phyloP scores from a whole-genome alignment of 2,113 vertebrate species.

The Chlorodrepanis virens region DNA sequence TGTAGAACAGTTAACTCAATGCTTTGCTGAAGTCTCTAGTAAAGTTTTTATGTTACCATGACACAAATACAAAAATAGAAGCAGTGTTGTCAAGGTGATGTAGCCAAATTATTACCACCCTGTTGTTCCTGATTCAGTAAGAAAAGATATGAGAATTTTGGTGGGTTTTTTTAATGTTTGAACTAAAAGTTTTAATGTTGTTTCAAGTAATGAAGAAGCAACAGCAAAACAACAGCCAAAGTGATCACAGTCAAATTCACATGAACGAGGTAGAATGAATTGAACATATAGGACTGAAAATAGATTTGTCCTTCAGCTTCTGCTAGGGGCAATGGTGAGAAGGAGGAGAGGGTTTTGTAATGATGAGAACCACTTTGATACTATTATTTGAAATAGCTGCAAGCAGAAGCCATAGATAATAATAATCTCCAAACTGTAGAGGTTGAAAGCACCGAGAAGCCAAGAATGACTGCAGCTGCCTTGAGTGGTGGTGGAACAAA shows the following conservation, averaged over 20 bases:
- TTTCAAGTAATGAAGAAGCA: background rate
- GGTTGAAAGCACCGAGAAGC: constrained; percentile 26
- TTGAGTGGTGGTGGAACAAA: constrained; percentile 35
- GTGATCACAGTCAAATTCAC: background rate
- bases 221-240: background rate
- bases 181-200: background rate
- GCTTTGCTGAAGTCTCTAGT: background rate
- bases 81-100: background rate
- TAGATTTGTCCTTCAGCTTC: constrained; percentile 15
- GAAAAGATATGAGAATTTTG: background rate
- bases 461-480: constrained; percentile 38
- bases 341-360: background rate
- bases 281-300: background rate
- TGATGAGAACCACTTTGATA: constrained; percentile 10
- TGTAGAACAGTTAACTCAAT: background rate
- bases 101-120: background rate
- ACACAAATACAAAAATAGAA: background rate
- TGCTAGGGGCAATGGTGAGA: background rate
- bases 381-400: constrained; percentile 28
- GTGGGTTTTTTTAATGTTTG: background rate
- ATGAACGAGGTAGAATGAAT: background rate
- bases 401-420: constrained; percentile 37
- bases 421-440: constrained; percentile 30
- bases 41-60: background rate
- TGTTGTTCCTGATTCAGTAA: background rate